phyloP scores from a whole-genome alignment of 2,797 vertebrate genomes.

The Spatula clypeata region DNA sequence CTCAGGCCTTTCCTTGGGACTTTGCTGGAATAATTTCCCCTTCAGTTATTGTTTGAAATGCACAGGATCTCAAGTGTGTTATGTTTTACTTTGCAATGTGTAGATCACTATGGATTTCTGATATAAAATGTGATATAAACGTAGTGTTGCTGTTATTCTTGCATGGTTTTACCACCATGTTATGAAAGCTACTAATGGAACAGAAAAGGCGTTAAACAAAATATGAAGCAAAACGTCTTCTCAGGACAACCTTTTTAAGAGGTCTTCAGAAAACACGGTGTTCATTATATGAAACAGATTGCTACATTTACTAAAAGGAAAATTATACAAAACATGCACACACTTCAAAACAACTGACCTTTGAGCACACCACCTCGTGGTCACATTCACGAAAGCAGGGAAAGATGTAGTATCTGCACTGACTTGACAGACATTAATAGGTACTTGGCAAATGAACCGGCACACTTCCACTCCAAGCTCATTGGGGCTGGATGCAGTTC shows the following conservation, averaged over 20 bases:
- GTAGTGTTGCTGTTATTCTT: neutral
- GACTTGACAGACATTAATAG: neutral
- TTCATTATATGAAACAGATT: neutral
- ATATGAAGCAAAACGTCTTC: neutral
- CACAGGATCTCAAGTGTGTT: neutral
- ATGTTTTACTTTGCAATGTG: neutral
- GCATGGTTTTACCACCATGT: neutral
- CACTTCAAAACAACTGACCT: slow-evolving; percentile 8
- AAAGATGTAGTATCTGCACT: neutral
- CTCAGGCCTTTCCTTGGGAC: neutral
- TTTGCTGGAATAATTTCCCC: neutral
- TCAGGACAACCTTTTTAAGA: neutral
- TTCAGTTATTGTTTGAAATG: neutral
- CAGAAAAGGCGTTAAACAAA: neutral
- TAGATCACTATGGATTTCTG: neutral
- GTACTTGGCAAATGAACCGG: neutral
- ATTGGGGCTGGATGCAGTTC: neutral
- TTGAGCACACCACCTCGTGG: neutral
- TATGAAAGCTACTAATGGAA: neutral
- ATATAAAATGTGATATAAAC: neutral
- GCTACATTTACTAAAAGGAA: neutral
- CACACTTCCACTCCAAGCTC: neutral
- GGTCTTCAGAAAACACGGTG: neutral
- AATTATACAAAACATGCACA: neutral
- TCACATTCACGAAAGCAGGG: neutral